phyloP scores from a whole-genome alignment of 2,888 invertebrate species.

The Panorpa germanica region DNA sequence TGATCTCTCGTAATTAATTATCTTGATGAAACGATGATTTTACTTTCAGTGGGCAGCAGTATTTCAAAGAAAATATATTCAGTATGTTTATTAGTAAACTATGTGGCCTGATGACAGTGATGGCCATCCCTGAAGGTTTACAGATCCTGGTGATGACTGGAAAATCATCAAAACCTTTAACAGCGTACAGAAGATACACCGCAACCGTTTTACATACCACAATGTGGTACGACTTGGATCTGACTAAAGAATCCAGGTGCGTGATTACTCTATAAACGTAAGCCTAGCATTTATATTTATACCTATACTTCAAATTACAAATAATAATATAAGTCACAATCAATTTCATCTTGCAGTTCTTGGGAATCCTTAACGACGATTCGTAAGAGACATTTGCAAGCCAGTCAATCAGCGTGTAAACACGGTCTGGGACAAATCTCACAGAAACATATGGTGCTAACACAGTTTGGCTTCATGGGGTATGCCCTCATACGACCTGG shows the following conservation, averaged over 20 bases:
- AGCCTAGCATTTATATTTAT: too few species aligned
- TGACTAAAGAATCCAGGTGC: too few species aligned
- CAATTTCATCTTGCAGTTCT: constrained; percentile 36
- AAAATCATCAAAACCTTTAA: constrained; percentile 40
- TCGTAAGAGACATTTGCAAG: constrained; percentile 42
- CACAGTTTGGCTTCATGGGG: constrained; percentile 78
- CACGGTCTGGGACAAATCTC: constrained; percentile 36
- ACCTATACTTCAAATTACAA: too few species aligned
- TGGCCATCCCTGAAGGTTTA: constrained; percentile 56
- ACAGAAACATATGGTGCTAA: constrained; percentile 69
- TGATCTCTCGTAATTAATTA: too few species aligned
- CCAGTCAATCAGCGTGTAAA: constrained; percentile 35
- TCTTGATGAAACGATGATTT: too few species aligned
- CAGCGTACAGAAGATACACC: constrained; percentile 59
- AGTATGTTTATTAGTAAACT: constrained; percentile 53
- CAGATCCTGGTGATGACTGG: constrained; percentile 50
- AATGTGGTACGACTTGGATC: too few species aligned
- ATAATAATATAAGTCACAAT: too few species aligned
- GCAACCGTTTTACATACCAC: constrained; percentile 62
- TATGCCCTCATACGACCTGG: constrained; percentile 42
- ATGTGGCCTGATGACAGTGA: constrained; percentile 51
- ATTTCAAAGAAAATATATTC: constrained; percentile 50
- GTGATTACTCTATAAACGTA: too few species aligned
- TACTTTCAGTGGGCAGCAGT: constrained; percentile 46
- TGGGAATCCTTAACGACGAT: constrained; percentile 50